Conservation (phyloP, 2,888 invertebrate genomes). For the Creontiades dilutus region DNA sequence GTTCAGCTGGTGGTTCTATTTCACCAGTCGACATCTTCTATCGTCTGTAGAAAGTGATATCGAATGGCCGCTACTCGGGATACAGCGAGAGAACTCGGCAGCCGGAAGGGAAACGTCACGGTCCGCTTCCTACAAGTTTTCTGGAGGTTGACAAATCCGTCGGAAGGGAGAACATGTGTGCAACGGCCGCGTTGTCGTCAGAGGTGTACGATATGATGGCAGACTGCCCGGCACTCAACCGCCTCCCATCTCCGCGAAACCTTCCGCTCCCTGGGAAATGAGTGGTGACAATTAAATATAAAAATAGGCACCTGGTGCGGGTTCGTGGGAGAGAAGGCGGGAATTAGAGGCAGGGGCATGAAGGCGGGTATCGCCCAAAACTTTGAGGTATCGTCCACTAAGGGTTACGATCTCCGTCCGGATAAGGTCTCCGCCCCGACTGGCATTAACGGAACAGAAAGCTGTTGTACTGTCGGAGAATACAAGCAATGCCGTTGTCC, state of each 20-base stretch:
- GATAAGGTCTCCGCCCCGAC: constrained; percentile 13
- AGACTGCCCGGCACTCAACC: constrained; percentile 11
- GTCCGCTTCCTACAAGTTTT: not conserved
- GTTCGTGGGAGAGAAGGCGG: not conserved
- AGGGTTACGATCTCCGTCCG: constrained; percentile 44
- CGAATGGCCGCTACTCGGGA: no score
- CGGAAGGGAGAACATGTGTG: constrained; percentile 2
- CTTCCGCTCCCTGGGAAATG: constrained; percentile 33
- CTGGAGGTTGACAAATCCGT: constrained; percentile 14
- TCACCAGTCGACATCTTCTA: no score
- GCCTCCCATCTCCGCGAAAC: constrained; percentile 14
- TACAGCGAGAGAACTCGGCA: no score
- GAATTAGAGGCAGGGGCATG: not conserved
- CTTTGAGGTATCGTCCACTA: constrained; percentile 48
- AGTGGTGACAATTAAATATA: constrained; percentile 52
- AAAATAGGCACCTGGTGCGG: constrained; percentile 10
- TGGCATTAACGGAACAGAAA: constrained; percentile 40
- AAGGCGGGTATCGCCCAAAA: not conserved
- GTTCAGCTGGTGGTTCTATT: no score
- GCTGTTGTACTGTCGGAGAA: constrained; percentile 59
- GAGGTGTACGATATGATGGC: constrained; percentile 32
- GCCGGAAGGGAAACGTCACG: no score
- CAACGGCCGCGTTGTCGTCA: constrained; percentile 16
- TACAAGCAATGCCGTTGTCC: constrained; percentile 62
- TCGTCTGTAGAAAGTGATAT: no score